These are phyloP conservation scores for Nycticebus coucang DNA, from an alignment of 2,113 vertebrate genomes.

Conservation along the genomic window DNA sequence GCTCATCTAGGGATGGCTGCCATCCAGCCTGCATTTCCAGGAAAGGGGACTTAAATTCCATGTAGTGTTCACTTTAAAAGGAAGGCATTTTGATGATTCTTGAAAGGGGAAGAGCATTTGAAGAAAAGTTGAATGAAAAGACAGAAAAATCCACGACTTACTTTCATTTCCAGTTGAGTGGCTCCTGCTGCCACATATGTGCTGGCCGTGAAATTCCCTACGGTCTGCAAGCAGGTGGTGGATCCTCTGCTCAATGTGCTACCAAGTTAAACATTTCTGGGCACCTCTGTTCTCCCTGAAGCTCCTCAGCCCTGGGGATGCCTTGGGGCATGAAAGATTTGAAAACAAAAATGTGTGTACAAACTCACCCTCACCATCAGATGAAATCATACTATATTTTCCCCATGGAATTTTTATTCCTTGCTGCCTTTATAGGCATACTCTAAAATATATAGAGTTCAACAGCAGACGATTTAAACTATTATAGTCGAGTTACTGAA, in stretches of 20 bases:
- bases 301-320: not conserved
- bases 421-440: not conserved
- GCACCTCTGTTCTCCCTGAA: not conserved
- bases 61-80: not conserved
- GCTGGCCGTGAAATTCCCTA: not conserved
- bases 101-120: not conserved
- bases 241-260: not conserved
- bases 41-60: constrained; percentile 46
- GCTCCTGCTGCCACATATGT: not conserved
- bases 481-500: not conserved
- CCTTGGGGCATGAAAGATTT: not conserved
- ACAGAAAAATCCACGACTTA: not conserved
- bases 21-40: constrained; percentile 45
- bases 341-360: not conserved
- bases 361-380: not conserved
- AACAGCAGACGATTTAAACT: not conserved
- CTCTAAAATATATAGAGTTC: not conserved
- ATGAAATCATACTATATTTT: not conserved
- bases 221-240: not conserved
- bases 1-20: constrained; percentile 34
- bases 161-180: not conserved
- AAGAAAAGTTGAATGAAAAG: constrained; percentile 9
- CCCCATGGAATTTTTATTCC: not conserved
- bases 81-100: not conserved
- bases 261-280: not conserved